Conservation (phyloP, 2,888 invertebrate genomes). For the Erebia epiphron region DNA sequence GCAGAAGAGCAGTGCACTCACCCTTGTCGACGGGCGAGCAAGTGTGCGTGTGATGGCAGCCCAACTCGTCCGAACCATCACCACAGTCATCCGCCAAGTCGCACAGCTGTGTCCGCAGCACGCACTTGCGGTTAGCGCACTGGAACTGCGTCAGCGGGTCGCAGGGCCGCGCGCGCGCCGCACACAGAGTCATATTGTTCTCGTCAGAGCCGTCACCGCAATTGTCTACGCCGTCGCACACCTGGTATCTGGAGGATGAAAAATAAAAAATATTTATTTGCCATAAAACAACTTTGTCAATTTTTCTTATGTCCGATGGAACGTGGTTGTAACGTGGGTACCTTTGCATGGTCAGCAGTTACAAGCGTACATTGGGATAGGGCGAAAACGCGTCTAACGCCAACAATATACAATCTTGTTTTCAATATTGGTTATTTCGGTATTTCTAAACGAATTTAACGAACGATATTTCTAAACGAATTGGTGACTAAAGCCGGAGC, state of each 20-base stretch:
- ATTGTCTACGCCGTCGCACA: constrained; percentile 96
- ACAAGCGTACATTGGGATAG: too few relatives aligned
- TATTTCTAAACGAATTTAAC: too few relatives aligned
- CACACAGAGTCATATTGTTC: constrained; percentile 95
- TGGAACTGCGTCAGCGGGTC: constrained; percentile 91
- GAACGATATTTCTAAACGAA: too few relatives aligned
- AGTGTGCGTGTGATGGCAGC: constrained; percentile 89
- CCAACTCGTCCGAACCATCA: constrained; percentile 94
- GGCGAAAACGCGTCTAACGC: too few relatives aligned
- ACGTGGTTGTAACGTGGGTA: too few relatives aligned
- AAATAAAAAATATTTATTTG: too few relatives aligned
- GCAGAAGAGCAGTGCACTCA: constrained; percentile 33
- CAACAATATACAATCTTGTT: too few relatives aligned
- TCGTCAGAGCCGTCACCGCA: constrained; percentile 98
- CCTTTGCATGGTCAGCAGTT: too few relatives aligned
- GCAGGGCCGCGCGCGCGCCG: constrained; percentile 88
- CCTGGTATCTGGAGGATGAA: constrained; percentile 83
- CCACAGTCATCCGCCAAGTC: constrained; percentile 96
- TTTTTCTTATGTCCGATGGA: too few relatives aligned
- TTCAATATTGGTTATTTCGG: too few relatives aligned
- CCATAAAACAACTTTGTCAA: too few relatives aligned
- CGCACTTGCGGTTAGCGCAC: constrained; percentile 94
- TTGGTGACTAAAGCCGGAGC: too few relatives aligned
- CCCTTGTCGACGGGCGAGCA: constrained; percentile 77
- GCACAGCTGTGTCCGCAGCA: constrained; percentile 90